Evolutionary conservation across 2,113 vertebrate species (phyloP).

Genomic region (Tupaia tana): DNA sequence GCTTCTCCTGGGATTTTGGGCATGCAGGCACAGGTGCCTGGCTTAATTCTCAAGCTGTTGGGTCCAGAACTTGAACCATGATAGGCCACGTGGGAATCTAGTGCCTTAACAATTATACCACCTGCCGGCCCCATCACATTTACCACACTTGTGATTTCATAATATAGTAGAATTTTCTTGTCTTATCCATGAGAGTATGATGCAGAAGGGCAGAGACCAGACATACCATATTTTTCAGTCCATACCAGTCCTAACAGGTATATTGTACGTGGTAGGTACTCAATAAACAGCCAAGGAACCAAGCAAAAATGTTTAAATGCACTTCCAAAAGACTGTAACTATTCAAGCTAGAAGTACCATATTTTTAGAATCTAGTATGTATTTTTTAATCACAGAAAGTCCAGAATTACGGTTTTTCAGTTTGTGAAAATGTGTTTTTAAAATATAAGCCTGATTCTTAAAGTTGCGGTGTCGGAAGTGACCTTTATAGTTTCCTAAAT

Average conservation of each 20-base stretch:
- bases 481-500: conserved; percentile 88
- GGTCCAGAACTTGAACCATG: too few species aligned
- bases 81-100: too few species aligned
- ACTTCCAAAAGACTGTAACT: background rate
- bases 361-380: conserved; percentile 29
- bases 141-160: background rate
- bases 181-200: background rate
- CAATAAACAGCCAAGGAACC: background rate
- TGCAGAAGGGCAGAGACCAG: background rate
- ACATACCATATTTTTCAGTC: background rate
- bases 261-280: background rate
- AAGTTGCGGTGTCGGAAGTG: conserved; percentile 84
- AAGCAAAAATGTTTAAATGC: background rate
- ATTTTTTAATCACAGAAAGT: conserved; percentile 17
- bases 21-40: too few species aligned
- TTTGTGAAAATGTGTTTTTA: conserved; percentile 64
- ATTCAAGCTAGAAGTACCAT: background rate
- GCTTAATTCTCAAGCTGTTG: too few species aligned
- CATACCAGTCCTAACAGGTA: background rate
- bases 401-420: conserved; percentile 18
- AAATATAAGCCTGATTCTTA: conserved; percentile 81
- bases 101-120: too few species aligned
- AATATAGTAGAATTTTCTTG: background rate
- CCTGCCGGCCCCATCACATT: too few species aligned
- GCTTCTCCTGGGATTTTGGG: too few species aligned